phyloP scores from a whole-genome alignment of 2,113 vertebrate species.

The Stigmatopora nigra region DNA sequence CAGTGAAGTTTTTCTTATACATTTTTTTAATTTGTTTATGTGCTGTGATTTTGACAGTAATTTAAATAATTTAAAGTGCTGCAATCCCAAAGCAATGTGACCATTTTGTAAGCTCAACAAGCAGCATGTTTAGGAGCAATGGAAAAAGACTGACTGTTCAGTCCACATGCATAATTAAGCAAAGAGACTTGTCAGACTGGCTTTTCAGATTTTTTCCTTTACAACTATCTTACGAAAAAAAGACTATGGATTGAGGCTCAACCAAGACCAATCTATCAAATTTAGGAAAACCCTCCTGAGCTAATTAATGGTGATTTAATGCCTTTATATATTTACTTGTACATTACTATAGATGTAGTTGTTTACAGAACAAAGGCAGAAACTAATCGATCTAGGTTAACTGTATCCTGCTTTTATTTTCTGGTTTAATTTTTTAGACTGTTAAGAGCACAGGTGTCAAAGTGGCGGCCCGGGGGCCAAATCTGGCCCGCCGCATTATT shows the following conservation, averaged over 20 bases:
- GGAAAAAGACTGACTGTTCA: constrained; percentile 48
- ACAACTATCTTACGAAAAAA: constrained; percentile 12
- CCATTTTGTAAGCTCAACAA: constrained; percentile 70
- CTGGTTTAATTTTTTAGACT: constrained; percentile 8
- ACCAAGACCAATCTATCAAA: constrained; percentile 29
- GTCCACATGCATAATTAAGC: constrained; percentile 78
- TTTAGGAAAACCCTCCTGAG: neutral
- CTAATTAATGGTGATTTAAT: neutral
- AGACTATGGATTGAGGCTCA: constrained; percentile 41
- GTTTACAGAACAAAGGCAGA: constrained; percentile 45
- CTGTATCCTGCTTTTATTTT: constrained; percentile 27
- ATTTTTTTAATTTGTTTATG: constrained; percentile 74
- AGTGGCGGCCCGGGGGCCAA: no score
- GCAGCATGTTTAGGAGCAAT: constrained; percentile 50
- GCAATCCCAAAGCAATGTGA: constrained; percentile 74
- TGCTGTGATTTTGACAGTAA: constrained; percentile 74
- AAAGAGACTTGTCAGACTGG: constrained; percentile 29
- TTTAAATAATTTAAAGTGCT: constrained; percentile 84
- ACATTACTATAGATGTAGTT: constrained; percentile 49
- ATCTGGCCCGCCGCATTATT: no score
- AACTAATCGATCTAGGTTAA: constrained; percentile 33
- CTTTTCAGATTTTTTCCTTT: constrained; percentile 48
- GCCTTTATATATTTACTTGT: constrained; percentile 43
- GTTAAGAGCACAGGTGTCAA: no score
- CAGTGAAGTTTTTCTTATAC: constrained; percentile 64